phyloP scores from a whole-genome alignment of 2,888 invertebrate species.

The Automeris io region DNA sequence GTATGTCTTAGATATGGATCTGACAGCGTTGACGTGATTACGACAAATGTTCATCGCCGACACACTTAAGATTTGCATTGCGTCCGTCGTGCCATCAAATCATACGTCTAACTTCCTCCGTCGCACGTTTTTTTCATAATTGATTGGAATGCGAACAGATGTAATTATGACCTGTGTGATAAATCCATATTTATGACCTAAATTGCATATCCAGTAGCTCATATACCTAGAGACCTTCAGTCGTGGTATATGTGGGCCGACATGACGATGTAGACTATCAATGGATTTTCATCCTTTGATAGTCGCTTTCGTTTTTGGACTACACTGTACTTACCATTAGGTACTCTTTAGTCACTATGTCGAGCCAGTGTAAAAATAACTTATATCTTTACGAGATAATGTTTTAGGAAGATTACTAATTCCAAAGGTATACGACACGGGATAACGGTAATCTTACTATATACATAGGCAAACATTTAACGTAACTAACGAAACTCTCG shows the following conservation, averaged over 20 bases:
- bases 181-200: not conserved
- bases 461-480: not conserved
- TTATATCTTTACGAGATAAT: no score
- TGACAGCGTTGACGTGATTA: conserved; percentile 36
- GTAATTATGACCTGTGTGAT: conserved; percentile 9
- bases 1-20: conserved; percentile 29
- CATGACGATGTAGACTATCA: no score
- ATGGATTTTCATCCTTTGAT: no score
- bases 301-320: no score
- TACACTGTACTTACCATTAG: no score
- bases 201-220: not conserved
- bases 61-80: conserved; percentile 62
- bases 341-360: no score
- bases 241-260: no score
- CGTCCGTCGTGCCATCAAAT: conserved; percentile 54
- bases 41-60: conserved; percentile 46
- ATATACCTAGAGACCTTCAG: no score
- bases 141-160: conserved; percentile 44
- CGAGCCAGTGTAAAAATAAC: no score
- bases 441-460: not conserved
- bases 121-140: conserved; percentile 40
- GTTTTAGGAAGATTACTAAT: no score
- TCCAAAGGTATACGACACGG: no score
- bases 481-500: not conserved
- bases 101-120: conserved; percentile 49